phyloP scores from a whole-genome alignment of 1,140 invertebrate genomes.

The Neuroterus valhalla region DNA sequence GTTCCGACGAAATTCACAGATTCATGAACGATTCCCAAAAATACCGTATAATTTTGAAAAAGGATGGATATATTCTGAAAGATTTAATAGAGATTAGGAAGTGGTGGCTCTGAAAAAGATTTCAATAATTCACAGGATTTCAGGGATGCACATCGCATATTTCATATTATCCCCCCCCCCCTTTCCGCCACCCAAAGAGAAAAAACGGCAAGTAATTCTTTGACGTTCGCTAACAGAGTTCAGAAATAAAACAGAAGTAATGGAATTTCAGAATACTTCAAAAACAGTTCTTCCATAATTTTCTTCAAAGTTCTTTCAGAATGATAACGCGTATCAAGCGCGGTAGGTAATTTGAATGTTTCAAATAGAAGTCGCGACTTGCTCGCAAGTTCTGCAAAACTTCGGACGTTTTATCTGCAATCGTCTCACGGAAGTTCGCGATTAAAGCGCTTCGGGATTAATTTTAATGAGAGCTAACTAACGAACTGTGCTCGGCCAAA shows the following conservation, averaged over 20 bases:
- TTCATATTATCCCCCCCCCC: too few species aligned
- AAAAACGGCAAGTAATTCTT: neutral
- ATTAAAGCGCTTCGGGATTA: slow-evolving; percentile 47
- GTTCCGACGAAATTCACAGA: too few species aligned
- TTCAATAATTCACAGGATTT: too few species aligned
- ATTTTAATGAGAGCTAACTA: slow-evolving; percentile 51
- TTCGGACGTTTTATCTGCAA: slow-evolving; percentile 42
- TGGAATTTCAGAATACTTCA: neutral
- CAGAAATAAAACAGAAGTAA: neutral
- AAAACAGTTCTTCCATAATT: slow-evolving; percentile 4
- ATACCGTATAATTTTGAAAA: too few species aligned
- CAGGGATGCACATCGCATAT: too few species aligned
- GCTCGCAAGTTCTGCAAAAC: slow-evolving; percentile 31
- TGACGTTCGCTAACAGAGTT: neutral
- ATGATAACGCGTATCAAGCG: slow-evolving; percentile 23
- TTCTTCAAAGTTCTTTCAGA: slow-evolving; percentile 5
- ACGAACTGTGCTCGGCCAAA: slow-evolving; percentile 40
- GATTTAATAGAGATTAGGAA: too few species aligned
- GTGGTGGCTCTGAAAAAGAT: too few species aligned
- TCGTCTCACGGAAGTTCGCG: slow-evolving; percentile 35
- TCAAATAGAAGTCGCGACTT: slow-evolving; percentile 27
- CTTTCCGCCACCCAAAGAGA: too few species aligned
- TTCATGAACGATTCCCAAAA: too few species aligned
- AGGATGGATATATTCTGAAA: too few species aligned
- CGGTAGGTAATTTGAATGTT: slow-evolving; percentile 26